Base-by-base conservation (phyloP, 2,888 invertebrate genomes). In the Hydrotaea diabolus region DNA sequence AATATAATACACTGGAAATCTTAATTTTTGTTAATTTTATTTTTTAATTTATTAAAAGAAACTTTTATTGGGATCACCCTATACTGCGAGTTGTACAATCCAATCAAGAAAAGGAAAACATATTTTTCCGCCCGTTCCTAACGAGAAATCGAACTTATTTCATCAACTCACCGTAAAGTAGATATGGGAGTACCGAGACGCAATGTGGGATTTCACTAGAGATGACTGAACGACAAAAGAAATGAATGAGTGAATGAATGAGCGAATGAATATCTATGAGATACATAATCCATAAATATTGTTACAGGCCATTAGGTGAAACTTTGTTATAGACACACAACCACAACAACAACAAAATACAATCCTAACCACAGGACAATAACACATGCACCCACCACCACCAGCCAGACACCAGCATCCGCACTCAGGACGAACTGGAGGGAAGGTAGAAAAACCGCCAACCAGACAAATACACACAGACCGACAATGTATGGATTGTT, bases 211-310 rank as follows among this genome's bases (percentile, higher is more conserved):
- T 49, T 49, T n/a, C 43, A 2, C 43, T 43, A 13, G 13, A 43
- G 43, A 43, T 43, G 43, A 13, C 43, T 5, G 36, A 36, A 43
- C 49, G 49, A 49, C 7, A n/a, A 49, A 8, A 13, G n/a, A n/a
- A 43, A 43, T 43, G 43, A 43, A 8, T 43, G 43, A 43, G 2
- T n/a, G n/a, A n/a, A n/a, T 43, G 49, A 13, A 49, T 49, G n/a
- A n/a, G n/a, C 8, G 49, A 49, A 13, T 15, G 49, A 49, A 49
- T 49, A 49, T 49, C 49, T n/a, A 1, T n/a, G n/a, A 49, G 49
- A 49, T 15, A 59, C 26, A 26, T 59, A 23, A 23, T 26, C 59
- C 59, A 59, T 59, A 59, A 59, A 59, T 59, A 26, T 26, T 59
- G 59, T 59, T 59, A 59, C 23, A 59, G 26, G 59, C 23, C 26